Base-by-base conservation (phyloP, 92 coral and sea anemone species). In the Paragorgia papillata region DNA sequence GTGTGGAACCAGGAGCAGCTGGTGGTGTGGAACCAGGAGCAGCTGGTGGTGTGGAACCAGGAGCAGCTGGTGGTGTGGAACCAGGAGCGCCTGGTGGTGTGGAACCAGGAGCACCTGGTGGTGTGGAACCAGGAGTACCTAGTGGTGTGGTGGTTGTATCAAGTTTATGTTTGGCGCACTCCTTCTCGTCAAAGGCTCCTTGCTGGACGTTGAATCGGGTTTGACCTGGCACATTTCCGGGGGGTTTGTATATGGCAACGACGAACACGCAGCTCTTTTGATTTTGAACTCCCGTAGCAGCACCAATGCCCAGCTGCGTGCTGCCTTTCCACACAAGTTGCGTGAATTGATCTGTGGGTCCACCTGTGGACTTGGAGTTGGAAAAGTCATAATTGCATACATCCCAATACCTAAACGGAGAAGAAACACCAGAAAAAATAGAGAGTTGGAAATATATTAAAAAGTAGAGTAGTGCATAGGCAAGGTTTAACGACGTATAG, bases 251-350 rank as follows among this genome's bases (percentile, higher is more conserved):
- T 17, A 91, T 90, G 9, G 92, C 97, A 17, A 92, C 97, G 20
- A 90, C 89, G 33, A 82, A 89, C 2, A 92, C 84, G 55, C 96
- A 92, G 0, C 75, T 76, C 43, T 65, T 74, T 2, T 90, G 89
- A 34, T 85, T 74, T 34, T 84, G 75, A 40, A 85, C 82, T 15
- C 69, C 84, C 19, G 74, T 82, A 0, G 90, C 97, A 20, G 75
- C 84, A 10, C 97, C 97, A 27, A 92, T 83, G 0, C 97, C 97
- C 28, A 92, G 85, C 34, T 63, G 77, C 25, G 83, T 74, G 62
- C 86, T 85, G 19, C 82, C 88, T 73, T 88, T 90, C 97, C 97
- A 92, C 21, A 92, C 96, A 27, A 92, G 59, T 68, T 68, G 75
- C 24, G 75, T 68, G 48, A 68, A 68, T 10, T 26, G 39, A 20